These are phyloP conservation scores for Lycorma delicatula DNA, from an alignment of 1,140 invertebrate species.

Conservation along the genomic window DNA sequence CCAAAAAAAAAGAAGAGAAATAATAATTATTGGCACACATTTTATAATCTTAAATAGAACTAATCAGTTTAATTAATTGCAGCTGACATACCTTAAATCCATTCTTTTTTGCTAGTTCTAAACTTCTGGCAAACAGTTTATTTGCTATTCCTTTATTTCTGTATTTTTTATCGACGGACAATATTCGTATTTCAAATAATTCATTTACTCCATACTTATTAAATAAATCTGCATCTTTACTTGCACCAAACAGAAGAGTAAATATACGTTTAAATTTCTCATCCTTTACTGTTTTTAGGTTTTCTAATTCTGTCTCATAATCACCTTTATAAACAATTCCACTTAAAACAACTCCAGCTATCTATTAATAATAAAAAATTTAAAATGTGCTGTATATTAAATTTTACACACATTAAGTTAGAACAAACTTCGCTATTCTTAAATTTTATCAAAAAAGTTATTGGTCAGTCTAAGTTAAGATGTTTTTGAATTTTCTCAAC, in stretches of 20 bases:
- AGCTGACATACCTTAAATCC: slow-evolving; percentile 61
- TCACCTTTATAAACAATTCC: slow-evolving; percentile 50
- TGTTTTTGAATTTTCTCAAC: too few relatives aligned
- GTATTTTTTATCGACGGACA: slow-evolving; percentile 59
- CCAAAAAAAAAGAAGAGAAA: too few relatives aligned
- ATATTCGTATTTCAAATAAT: slow-evolving; percentile 67
- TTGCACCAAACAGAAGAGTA: slow-evolving; percentile 50
- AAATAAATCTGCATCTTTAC: slow-evolving; percentile 51
- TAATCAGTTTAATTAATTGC: too few relatives aligned
- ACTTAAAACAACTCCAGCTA: slow-evolving; percentile 56
- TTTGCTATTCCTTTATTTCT: slow-evolving; percentile 61
- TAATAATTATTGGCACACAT: too few relatives aligned
- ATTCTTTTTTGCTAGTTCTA: slow-evolving; percentile 50
- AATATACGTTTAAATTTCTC: slow-evolving; percentile 56
- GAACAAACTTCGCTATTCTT: too few relatives aligned
- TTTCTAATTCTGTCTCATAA: slow-evolving; percentile 45
- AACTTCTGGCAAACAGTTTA: slow-evolving; percentile 53
- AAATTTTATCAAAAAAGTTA: too few relatives aligned
- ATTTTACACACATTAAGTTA: too few relatives aligned
- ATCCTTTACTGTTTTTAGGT: slow-evolving; percentile 47
- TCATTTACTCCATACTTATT: slow-evolving; percentile 53
- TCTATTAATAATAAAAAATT: too few relatives aligned
- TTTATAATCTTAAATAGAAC: too few relatives aligned
- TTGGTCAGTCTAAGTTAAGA: too few relatives aligned
- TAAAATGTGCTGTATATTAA: too few relatives aligned